Evolutionary conservation across 2,888 invertebrate genomes (phyloP).

Genomic region (Drosophila gaucha): DNA sequence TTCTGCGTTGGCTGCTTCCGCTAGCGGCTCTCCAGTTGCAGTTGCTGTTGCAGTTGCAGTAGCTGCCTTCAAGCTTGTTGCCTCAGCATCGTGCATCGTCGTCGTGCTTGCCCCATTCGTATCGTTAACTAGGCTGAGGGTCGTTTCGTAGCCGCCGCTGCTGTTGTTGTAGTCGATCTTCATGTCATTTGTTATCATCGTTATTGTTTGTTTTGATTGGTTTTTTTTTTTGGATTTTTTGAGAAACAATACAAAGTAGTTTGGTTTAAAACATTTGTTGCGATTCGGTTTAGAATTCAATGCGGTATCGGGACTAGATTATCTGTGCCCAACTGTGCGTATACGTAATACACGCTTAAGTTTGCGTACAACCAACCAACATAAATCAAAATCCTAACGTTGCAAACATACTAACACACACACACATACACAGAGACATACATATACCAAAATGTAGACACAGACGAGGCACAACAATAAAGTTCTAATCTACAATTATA

Average conservation of each 20-base stretch:
- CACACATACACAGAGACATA: constrained; percentile 17
- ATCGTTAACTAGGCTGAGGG: constrained; percentile 53
- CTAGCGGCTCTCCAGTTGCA: constrained; percentile 23
- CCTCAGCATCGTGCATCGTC: constrained; percentile 32
- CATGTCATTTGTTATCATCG: constrained; percentile 15
- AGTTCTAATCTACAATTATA: constrained; percentile 28
- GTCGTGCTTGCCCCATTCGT: constrained; percentile 23
- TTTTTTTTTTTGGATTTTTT: constrained; percentile 2
- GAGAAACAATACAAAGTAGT: constrained; percentile 36
- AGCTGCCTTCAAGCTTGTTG: constrained; percentile 22
- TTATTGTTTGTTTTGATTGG: constrained; percentile 9
- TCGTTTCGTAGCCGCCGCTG: constrained; percentile 59
- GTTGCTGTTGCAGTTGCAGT: constrained; percentile 4
- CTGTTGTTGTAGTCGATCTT: constrained; percentile 76
- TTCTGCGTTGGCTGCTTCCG: constrained; percentile 12
- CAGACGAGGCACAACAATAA: constrained; percentile 11
- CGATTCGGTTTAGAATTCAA: constrained; percentile 11
- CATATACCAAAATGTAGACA: neutral
- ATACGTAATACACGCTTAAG: constrained; percentile 23
- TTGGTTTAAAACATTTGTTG: constrained; percentile 12
- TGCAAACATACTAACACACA: constrained; percentile 11
- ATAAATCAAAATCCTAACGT: neutral
- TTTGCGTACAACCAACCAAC: neutral
- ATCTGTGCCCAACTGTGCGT: constrained; percentile 17
- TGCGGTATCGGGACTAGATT: constrained; percentile 8